Conservation (phyloP, 2,797 vertebrate genomes). For the Mormyrops boulengeri region DNA sequence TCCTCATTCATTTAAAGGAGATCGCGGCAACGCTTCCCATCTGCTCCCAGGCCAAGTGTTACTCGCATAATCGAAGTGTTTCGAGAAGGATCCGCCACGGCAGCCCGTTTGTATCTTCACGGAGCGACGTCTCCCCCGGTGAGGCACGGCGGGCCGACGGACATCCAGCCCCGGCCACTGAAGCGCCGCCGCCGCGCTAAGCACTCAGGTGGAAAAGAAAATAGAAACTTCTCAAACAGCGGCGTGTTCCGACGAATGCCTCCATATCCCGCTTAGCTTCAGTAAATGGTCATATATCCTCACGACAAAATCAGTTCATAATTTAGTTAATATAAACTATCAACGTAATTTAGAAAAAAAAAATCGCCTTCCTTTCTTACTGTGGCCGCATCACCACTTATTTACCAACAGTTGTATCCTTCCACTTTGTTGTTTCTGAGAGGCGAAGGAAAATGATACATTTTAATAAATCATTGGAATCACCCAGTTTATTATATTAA, state of each 20-base stretch:
- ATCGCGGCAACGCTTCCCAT: not conserved
- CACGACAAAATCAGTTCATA: not conserved
- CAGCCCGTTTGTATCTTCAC: not conserved
- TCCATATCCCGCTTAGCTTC: not conserved
- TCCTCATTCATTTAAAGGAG: not conserved
- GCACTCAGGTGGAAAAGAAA: not conserved
- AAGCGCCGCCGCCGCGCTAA: not conserved
- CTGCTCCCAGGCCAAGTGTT: not conserved
- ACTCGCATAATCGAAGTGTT: not conserved
- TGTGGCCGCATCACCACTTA: slow-evolving; percentile 21
- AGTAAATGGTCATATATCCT: not conserved
- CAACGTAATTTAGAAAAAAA: not conserved
- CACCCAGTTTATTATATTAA: not conserved
- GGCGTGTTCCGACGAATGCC: not conserved
- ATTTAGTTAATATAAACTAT: not conserved
- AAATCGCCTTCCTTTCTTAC: slow-evolving; percentile 21
- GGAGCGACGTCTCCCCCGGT: not conserved
- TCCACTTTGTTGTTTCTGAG: not conserved
- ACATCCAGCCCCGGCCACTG: not conserved
- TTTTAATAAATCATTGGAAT: not conserved
- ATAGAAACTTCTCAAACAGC: not conserved
- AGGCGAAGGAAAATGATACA: not conserved
- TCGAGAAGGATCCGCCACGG: not conserved
- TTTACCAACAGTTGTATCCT: slow-evolving; percentile 21
- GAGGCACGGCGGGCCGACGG: not conserved